These are phyloP conservation scores for Manis javanica DNA, from an alignment of 2,797 vertebrate species.

Conservation along the genomic window DNA sequence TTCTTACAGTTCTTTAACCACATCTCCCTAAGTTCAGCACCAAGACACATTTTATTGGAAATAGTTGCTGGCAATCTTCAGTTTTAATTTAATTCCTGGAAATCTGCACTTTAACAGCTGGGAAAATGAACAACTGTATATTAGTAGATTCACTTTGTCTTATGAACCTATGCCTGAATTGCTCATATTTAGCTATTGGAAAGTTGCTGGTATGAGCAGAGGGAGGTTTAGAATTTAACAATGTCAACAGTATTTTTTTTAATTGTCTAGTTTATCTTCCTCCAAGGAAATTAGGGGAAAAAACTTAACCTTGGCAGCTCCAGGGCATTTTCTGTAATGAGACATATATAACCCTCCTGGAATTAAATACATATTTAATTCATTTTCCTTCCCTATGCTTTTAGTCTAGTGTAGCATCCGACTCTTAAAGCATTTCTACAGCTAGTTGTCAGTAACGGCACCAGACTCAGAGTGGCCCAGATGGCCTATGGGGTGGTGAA, in stretches of 20 bases:
- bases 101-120: conserved; percentile 82
- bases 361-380: conserved; percentile 69
- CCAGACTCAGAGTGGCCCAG: not conserved
- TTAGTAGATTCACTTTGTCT: conserved; percentile 76
- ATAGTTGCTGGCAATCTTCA: conserved; percentile 54
- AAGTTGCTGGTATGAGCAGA: conserved; percentile 77
- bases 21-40: conserved; percentile 32
- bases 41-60: conserved; percentile 53
- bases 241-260: conserved; percentile 63
- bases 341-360: conserved; percentile 71
- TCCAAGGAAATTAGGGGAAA: conserved; percentile 71
- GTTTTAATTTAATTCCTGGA: conserved; percentile 79
- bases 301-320: conserved; percentile 74
- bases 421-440: conserved; percentile 50
- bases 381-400: conserved; percentile 74
- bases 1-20: conserved; percentile 41
- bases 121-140: conserved; percentile 75
- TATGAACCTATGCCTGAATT: conserved; percentile 76
- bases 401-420: not conserved
- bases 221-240: conserved; percentile 83
- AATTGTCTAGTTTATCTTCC: conserved; percentile 69
- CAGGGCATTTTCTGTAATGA: conserved; percentile 74
- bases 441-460: not conserved
- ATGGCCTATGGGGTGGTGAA: not conserved
- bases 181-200: conserved; percentile 76